phyloP scores from a whole-genome alignment of 2,888 invertebrate genomes.

The Ophion ellenae region DNA sequence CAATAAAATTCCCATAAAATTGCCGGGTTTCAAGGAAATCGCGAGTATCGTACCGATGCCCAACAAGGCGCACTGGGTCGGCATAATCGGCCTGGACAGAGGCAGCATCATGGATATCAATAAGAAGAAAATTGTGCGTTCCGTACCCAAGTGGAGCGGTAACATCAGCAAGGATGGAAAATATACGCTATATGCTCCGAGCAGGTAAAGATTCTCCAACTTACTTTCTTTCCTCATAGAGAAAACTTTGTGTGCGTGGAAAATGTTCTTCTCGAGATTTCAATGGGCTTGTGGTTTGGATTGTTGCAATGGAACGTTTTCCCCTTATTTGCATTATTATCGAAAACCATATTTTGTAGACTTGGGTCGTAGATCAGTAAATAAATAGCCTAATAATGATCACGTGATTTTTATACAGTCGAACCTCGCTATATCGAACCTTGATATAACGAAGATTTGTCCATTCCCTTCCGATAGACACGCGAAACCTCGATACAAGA shows the following conservation, averaged over 20 bases:
- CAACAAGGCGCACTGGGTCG: slow-evolving; percentile 93
- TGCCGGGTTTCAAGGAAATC: slow-evolving; percentile 88
- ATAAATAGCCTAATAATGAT: no score
- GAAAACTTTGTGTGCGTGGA: background rate
- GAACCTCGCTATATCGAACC: no score
- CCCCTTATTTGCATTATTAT: background rate
- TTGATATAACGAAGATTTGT: no score
- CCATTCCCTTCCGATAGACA: no score
- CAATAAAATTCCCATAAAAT: slow-evolving; percentile 85
- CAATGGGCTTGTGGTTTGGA: background rate
- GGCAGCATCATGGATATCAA: slow-evolving; percentile 95
- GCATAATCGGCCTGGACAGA: slow-evolving; percentile 95
- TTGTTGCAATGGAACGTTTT: background rate
- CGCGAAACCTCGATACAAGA: no score
- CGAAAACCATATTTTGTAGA: no score
- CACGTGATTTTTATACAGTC: no score
- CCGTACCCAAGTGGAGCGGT: slow-evolving; percentile 96
- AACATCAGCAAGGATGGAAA: slow-evolving; percentile 94
- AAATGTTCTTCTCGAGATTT: no score
- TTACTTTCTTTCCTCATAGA: slow-evolving; percentile 6
- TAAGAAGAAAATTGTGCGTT: slow-evolving; percentile 93
- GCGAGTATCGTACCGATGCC: slow-evolving; percentile 91
- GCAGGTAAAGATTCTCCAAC: slow-evolving; percentile 84
- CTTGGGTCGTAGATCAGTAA: no score
- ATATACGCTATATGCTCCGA: slow-evolving; percentile 96